These are phyloP conservation scores for Geophilus truncorum DNA, from an alignment of 2,888 invertebrate genomes.

Conservation along the genomic window DNA sequence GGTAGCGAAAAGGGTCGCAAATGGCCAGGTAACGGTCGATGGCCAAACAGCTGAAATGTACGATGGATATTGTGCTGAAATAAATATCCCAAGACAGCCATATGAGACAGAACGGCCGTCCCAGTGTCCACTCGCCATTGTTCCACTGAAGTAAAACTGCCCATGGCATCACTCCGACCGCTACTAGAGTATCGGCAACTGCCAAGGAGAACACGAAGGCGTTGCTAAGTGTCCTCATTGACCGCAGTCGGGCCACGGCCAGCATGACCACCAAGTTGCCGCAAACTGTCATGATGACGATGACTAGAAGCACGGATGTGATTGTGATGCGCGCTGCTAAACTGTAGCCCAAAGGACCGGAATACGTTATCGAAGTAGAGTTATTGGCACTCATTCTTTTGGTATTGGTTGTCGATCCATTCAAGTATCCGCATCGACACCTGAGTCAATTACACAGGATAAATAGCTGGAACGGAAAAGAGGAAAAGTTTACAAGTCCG, in stretches of 20 bases:
- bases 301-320: constrained; percentile 68
- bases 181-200: constrained; percentile 92
- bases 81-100: constrained; percentile 45
- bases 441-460: too few species aligned
- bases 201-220: constrained; percentile 95
- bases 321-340: constrained; percentile 45
- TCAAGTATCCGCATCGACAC: not conserved
- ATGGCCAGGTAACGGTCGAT: constrained; percentile 93
- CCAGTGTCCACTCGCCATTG: constrained; percentile 40
- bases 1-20: constrained; percentile 91
- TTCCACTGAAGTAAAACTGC: constrained; percentile 41
- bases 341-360: constrained; percentile 35
- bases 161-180: constrained; percentile 84
- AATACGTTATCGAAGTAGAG: not conserved
- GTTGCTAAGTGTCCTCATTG: constrained; percentile 91
- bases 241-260: constrained; percentile 70
- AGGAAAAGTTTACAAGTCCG: too few species aligned
- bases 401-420: not conserved
- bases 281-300: constrained; percentile 81
- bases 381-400: constrained; percentile 14
- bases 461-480: too few species aligned
- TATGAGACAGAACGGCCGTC: constrained; percentile 40
- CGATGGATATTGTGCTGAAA: constrained; percentile 46
- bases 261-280: constrained; percentile 91
- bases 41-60: constrained; percentile 81